Conservation (phyloP, 2,113 vertebrate species). For the Cisticola juncidis region DNA sequence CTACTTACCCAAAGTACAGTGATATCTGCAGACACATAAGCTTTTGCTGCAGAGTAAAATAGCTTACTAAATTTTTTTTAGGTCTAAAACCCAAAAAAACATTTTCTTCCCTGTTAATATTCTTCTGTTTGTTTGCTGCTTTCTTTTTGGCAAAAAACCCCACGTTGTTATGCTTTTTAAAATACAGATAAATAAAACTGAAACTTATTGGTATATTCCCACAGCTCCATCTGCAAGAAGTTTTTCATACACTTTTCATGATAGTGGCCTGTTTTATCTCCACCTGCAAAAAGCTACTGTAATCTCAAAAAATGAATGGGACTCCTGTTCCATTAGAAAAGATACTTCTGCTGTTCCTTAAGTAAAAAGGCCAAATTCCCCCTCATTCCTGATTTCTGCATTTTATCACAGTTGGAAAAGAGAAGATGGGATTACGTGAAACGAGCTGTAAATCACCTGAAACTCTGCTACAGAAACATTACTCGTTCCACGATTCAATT, state of each 20-base stretch:
- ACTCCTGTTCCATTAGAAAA: background rate
- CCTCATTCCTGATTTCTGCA: background rate
- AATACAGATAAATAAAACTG: background rate
- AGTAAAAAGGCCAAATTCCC: background rate
- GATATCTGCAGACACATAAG: background rate
- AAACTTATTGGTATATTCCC: background rate
- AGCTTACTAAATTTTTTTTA: background rate
- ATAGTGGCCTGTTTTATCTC: background rate
- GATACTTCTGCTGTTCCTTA: background rate
- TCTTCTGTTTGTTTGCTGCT: background rate
- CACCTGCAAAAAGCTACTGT: background rate
- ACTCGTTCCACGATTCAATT: constrained; percentile 62
- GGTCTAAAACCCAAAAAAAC: background rate
- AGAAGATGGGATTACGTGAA: constrained; percentile 34
- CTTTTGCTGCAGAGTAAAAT: background rate
- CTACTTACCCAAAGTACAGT: background rate
- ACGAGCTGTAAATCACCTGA: constrained; percentile 58
- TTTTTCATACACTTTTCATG: background rate
- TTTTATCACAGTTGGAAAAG: constrained; percentile 25
- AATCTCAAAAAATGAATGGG: background rate
- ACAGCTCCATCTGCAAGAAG: background rate
- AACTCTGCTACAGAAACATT: constrained; percentile 64
- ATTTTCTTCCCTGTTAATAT: background rate
- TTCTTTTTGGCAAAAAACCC: background rate
- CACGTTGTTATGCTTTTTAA: background rate